phyloP scores from a whole-genome alignment of 2,113 vertebrate genomes.

The Upupa epops region DNA sequence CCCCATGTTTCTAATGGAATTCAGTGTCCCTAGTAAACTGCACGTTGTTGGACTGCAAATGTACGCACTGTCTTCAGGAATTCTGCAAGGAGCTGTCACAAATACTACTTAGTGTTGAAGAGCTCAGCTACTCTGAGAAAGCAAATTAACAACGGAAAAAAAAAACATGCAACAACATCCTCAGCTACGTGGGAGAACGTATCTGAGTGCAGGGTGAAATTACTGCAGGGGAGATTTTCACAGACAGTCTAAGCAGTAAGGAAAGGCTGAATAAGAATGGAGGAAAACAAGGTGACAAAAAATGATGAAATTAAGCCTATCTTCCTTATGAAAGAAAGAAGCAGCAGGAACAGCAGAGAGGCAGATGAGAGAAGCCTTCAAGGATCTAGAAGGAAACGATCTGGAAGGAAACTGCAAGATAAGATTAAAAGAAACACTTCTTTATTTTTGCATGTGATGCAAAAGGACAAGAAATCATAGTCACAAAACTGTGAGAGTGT shows the following conservation, averaged over 20 bases:
- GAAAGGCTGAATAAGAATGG: not conserved
- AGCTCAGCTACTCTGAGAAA: not conserved
- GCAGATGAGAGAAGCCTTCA: not conserved
- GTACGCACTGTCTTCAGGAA: not conserved
- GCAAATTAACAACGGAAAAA: not conserved
- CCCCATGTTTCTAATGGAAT: not conserved
- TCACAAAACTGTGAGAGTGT: not conserved
- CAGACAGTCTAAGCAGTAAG: not conserved
- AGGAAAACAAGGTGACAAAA: not conserved
- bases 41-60: not conserved
- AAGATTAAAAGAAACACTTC: not conserved
- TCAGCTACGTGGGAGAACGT: not conserved
- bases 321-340: not conserved
- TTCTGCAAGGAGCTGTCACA: not conserved
- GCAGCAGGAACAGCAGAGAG: not conserved
- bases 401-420: not conserved
- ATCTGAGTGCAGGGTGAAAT: rapidly evolving
- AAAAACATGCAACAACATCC: not conserved
- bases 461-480: not conserved
- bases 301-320: not conserved
- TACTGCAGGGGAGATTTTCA: not conserved
- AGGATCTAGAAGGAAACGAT: not conserved
- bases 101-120: not conserved
- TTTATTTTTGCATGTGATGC: not conserved
- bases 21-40: not conserved